Percentiles rank a stretch among this genome's conserved stretches.
These are phyloP conservation scores for Melanitta fusca DNA, from an alignment of 2,797 vertebrate species.

Conservation along the genomic window DNA sequence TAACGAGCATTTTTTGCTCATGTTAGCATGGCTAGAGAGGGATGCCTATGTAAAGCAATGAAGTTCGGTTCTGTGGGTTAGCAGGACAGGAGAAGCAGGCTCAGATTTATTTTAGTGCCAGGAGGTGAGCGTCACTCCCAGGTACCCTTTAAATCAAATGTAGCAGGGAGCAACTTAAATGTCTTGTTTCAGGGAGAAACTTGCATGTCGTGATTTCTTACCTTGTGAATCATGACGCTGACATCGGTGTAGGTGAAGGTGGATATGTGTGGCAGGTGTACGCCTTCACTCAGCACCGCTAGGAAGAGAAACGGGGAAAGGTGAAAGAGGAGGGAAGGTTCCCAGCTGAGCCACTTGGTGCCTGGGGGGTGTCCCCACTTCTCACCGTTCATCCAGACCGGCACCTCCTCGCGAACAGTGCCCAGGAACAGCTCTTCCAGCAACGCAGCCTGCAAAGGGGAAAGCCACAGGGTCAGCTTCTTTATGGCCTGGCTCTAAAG, in stretches of 20 bases:
- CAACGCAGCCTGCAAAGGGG: not conserved
- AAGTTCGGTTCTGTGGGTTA: not conserved
- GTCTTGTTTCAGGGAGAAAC: not conserved
- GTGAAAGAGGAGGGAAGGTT: not conserved
- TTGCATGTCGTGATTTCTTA: not conserved
- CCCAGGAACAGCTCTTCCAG: slow-evolving; percentile 50
- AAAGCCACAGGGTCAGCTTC: rapidly evolving
- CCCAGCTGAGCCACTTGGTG: not conserved
- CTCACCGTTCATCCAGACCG: slow-evolving; percentile 28
- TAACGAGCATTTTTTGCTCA: rapidly evolving
- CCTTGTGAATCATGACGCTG: slow-evolving; percentile 30
- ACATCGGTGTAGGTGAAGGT: not conserved
- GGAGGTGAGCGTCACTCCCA: not conserved
- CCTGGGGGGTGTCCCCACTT: not conserved
- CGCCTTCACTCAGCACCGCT: slow-evolving; percentile 18
- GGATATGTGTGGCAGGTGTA: slow-evolving; percentile 30
- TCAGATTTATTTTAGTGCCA: not conserved
- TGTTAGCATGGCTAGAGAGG: rapidly evolving
- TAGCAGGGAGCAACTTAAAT: not conserved
- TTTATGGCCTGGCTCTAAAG: rapidly evolving
- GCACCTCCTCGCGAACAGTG: not conserved
- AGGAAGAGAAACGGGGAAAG: not conserved
- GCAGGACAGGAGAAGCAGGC: not conserved
- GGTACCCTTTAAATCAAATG: not conserved
- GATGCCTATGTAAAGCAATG: rapidly evolving